phyloP scores from a whole-genome alignment of 2,797 vertebrate genomes.

The Esox lucius region DNA sequence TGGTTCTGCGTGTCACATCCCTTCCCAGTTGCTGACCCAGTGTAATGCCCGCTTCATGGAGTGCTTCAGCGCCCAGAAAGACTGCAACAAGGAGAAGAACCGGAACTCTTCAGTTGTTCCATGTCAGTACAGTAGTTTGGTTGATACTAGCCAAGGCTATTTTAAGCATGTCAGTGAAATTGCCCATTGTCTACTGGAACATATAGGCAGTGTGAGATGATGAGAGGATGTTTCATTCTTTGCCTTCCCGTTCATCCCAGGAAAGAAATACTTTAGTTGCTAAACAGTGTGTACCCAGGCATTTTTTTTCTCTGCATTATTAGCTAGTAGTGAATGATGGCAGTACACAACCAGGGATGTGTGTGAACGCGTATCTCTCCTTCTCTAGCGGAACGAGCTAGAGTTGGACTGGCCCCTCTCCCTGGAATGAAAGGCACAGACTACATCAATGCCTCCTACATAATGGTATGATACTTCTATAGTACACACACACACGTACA shows the following conservation, averaged over 20 bases:
- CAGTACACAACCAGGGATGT: no score
- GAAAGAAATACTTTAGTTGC: no score
- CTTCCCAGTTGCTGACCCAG: slow-evolving; percentile 89
- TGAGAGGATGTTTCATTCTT: not conserved
- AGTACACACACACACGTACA: not conserved
- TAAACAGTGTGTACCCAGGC: no score
- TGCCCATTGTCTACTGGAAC: not conserved
- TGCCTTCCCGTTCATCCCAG: no score
- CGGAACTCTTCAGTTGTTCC: slow-evolving; percentile 98
- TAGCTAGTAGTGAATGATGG: not conserved
- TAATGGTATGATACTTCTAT: slow-evolving; percentile 83
- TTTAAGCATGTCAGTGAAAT: not conserved
- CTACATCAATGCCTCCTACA: slow-evolving; percentile 99
- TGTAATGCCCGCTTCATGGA: slow-evolving; percentile 92
- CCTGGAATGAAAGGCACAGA: slow-evolving; percentile 98
- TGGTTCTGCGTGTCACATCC: not conserved
- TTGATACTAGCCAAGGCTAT: not conserved
- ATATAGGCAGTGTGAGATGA: not conserved
- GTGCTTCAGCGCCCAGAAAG: slow-evolving; percentile 97
- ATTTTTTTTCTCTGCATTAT: no score
- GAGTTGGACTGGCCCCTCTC: slow-evolving; percentile 92
- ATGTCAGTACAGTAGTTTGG: slow-evolving; percentile 76
- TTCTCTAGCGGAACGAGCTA: slow-evolving; percentile 89
- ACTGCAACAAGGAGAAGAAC: slow-evolving; percentile 99
- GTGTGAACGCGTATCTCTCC: slow-evolving; percentile 9